These are phyloP conservation scores for Parambassis ranga DNA, from an alignment of 2,797 vertebrate genomes.

Conservation along the genomic window DNA sequence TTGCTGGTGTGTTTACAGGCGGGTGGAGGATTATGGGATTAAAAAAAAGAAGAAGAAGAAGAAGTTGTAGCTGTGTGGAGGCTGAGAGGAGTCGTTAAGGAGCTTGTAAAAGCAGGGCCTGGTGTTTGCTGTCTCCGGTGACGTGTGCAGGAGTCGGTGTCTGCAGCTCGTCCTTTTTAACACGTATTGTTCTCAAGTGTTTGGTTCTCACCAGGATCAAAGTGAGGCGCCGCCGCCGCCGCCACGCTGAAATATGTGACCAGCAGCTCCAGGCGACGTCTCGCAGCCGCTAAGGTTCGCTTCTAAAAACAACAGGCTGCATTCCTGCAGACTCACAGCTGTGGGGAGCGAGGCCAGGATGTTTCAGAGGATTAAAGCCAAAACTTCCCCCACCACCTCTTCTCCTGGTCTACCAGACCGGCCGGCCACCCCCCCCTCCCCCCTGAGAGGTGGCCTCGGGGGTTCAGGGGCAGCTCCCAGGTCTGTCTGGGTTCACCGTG, in stretches of 20 bases:
- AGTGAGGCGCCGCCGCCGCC: not conserved
- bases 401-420: constrained; percentile 12
- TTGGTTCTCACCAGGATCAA: too few species aligned
- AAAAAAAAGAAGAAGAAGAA: constrained; percentile 52
- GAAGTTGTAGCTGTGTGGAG: constrained; percentile 39
- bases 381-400: constrained; percentile 23
- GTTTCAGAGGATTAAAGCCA: constrained; percentile 62
- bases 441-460: constrained; percentile 20
- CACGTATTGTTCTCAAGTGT: too few species aligned
- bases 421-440: not conserved
- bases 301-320: constrained; percentile 72
- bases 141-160: too few species aligned
- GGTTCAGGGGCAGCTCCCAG: constrained; percentile 15
- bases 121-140: too few species aligned
- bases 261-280: constrained; percentile 51
- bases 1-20: constrained; percentile 59
- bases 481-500: constrained; percentile 9
- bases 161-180: too few species aligned
- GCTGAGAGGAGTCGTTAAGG: constrained; percentile 53
- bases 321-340: constrained; percentile 73
- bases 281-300: constrained; percentile 43
- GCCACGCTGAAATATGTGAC: constrained; percentile 34
- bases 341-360: constrained; percentile 43
- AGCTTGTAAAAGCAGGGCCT: constrained; percentile 41
- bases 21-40: constrained; percentile 51